Conservation (phyloP, 1,140 invertebrate species). For the Papilio polytes region DNA sequence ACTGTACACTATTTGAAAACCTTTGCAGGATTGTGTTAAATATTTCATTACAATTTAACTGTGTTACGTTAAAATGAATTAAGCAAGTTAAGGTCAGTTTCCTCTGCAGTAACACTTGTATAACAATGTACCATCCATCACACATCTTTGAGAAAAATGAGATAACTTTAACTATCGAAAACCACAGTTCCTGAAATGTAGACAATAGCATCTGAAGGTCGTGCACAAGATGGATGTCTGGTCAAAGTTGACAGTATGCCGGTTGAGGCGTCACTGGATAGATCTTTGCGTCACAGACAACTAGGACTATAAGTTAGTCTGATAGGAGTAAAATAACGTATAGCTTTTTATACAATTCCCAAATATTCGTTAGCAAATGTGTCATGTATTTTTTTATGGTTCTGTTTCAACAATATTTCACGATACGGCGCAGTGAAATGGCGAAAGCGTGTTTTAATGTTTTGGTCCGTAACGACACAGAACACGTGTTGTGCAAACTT, state of each 20-base stretch:
- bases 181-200: too few relatives aligned
- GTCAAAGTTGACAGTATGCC: too few relatives aligned
- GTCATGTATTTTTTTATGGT: slow-evolving; percentile 21
- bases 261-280: too few relatives aligned
- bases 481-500: slow-evolving; percentile 6
- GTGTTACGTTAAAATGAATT: background rate
- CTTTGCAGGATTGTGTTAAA: slow-evolving; percentile 1
- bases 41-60: background rate
- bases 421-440: slow-evolving; percentile 3
- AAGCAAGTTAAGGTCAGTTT: background rate
- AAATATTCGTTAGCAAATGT: slow-evolving; percentile 14
- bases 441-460: background rate
- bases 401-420: slow-evolving; percentile 18
- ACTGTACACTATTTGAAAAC: background rate
- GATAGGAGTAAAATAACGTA: too few relatives aligned
- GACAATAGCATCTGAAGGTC: too few relatives aligned
- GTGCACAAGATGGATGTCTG: too few relatives aligned
- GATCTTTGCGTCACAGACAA: too few relatives aligned
- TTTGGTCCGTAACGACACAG: slow-evolving; percentile 3
- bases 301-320: too few relatives aligned
- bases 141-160: too few relatives aligned
- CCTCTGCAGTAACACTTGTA: too few relatives aligned
- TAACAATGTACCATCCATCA: too few relatives aligned
- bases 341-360: background rate
- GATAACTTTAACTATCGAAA: too few relatives aligned